phyloP scores from a whole-genome alignment of 2,113 vertebrate genomes.

The sheep (Ovis aries) region ARS-UI_Ramb_v3.0 NC_056068.1:66071501-66072000 shows the following conservation, averaged over 20 bases:
- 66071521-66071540: neutral
- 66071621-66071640: neutral
- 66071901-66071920: neutral
- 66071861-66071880: neutral
- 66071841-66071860: neutral
- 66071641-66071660: neutral
- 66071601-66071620: neutral
- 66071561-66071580: neutral
- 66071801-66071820: neutral
- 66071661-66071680: neutral
- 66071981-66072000: neutral
- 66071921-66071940: neutral
- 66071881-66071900: rapidly evolving
- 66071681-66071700: neutral
- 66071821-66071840: neutral
- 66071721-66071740: neutral
- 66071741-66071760: neutral
- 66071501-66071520: neutral
- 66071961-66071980: neutral
- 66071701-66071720: neutral
- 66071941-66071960: neutral
- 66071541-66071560: neutral
- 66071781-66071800: neutral
- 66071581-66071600: neutral
- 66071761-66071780: neutral